Percentiles rank a stretch among this genome's conserved stretches.
These are phyloP conservation scores for Monochamus alternatus DNA, from an alignment of 2,888 invertebrate species.

Conservation along the genomic window DNA sequence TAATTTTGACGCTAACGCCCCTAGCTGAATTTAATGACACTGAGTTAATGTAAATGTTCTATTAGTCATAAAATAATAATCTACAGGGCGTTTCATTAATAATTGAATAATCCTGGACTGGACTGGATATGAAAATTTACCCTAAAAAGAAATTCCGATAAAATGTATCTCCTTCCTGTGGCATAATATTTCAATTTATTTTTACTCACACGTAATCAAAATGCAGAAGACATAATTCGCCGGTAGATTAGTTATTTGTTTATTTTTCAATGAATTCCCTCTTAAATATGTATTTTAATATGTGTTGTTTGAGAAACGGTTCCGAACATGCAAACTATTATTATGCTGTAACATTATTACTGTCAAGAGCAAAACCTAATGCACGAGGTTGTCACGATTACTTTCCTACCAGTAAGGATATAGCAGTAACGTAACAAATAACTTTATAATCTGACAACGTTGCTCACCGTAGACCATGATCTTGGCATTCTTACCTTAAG, in stretches of 20 bases:
- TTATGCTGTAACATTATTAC: slow-evolving; percentile 60
- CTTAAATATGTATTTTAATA: slow-evolving; percentile 33
- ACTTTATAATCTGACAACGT: slow-evolving; percentile 57
- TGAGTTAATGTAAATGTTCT: too few species aligned
- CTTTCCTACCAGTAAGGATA: slow-evolving; percentile 6
- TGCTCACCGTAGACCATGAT: slow-evolving; percentile 63
- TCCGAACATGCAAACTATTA: slow-evolving; percentile 60
- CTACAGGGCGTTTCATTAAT: too few species aligned
- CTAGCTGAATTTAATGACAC: too few species aligned
- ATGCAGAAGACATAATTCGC: not conserved
- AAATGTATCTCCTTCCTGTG: too few species aligned
- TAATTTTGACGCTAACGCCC: too few species aligned
- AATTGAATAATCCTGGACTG: too few species aligned
- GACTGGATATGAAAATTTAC: too few species aligned
- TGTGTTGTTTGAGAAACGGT: slow-evolving; percentile 53
- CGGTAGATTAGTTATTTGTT: not conserved
- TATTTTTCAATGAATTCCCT: not conserved
- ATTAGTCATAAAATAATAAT: too few species aligned
- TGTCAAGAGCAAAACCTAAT: slow-evolving; percentile 47
- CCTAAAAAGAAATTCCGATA: too few species aligned
- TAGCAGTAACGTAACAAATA: slow-evolving; percentile 33
- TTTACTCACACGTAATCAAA: not conserved
- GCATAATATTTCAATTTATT: too few species aligned
- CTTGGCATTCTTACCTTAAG: slow-evolving; percentile 65
- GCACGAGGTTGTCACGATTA: slow-evolving; percentile 46